Base-by-base conservation (phyloP, 2,888 invertebrate species). In the Homarus gammarus region DNA sequence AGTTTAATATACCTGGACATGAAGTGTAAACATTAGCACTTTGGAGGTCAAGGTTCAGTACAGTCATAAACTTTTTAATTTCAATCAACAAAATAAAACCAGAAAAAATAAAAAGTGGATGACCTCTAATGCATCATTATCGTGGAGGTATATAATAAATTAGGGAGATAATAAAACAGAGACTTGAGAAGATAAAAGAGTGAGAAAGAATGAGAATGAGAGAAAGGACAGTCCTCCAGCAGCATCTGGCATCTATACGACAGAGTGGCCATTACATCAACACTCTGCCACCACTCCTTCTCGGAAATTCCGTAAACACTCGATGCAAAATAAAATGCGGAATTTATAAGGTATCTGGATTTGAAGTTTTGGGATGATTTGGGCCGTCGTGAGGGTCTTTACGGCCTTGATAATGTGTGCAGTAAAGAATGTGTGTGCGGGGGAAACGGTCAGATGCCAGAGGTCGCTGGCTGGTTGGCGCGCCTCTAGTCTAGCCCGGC, bases 331-430 rank as follows among this genome's bases (percentile, higher is more conserved):
- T 5, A 56, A 56, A 56, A 56, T 22, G 15, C 22, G 15, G 22
- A 56, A 22, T 56, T 56, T 56, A 56, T 56, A 56, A 56, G 56
- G 56, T 56, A 56, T 56, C 56, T 56, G 56, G 56, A 56, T 56
- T 56, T 56, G 56, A 56, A 56, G 56, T 56, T 56, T 22, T 56
- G 56, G 56, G 56, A 56, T 56, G 22, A 56, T 56, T 56, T 56
- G 56, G 22, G 56, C 22, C 10, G 56, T 0, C 18, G 56, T 22
- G 56, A 56, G 5, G 3, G 3, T 22, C 56, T 56, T 56, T 3
- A 56, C 56, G 56, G 56, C 56, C 18, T 5, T 56, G 56, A 56
- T 3, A 56, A 22, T 56, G 56, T 18, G 18, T 22, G 18, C 56
- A 56, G 56, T 56, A 22, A 56, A 56, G 56, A 22, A 56, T 56